These are phyloP conservation scores for Poeciliopsis prolifica DNA, from an alignment of 2,113 vertebrate species.

Conservation along the genomic window DNA sequence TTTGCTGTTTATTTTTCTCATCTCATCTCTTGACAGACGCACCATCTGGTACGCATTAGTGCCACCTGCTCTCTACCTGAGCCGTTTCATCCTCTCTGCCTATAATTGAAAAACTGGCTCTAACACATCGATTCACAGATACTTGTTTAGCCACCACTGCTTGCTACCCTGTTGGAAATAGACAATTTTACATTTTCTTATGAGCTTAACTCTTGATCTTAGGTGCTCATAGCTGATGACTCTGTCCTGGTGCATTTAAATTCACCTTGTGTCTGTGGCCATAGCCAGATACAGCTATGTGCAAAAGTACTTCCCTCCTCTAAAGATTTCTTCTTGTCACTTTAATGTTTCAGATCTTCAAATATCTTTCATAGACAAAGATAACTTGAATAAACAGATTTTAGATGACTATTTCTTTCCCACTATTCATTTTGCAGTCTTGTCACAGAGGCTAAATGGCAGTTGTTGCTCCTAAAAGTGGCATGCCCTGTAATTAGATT, in stretches of 20 bases:
- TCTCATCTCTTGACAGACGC: conserved; percentile 4
- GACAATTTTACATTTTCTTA: conserved; percentile 38
- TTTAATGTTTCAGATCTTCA: background rate
- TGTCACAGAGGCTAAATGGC: too few species aligned
- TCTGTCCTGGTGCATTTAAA: conserved; percentile 40
- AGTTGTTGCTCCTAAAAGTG: too few species aligned
- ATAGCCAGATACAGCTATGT: background rate
- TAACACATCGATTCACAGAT: conserved; percentile 20
- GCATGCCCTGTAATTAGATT: background rate
- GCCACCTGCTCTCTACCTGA: conserved; percentile 30
- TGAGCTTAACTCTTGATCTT: conserved; percentile 59
- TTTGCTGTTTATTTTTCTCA: conserved; percentile 4
- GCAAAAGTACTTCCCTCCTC: background rate
- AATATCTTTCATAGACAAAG: background rate
- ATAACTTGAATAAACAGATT: too few species aligned
- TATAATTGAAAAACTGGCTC: conserved; percentile 48
- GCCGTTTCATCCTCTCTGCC: conserved; percentile 45
- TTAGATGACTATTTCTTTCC: too few species aligned
- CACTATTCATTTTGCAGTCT: too few species aligned
- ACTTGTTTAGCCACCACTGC: conserved; percentile 48
- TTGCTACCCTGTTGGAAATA: conserved; percentile 35
- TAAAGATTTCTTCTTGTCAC: background rate
- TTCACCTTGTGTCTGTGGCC: conserved; percentile 17
- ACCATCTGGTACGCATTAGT: background rate
- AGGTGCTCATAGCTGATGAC: conserved; percentile 17